Base-by-base conservation (phyloP, 2,113 vertebrate genomes). In the Corynorhinus townsendii region DNA sequence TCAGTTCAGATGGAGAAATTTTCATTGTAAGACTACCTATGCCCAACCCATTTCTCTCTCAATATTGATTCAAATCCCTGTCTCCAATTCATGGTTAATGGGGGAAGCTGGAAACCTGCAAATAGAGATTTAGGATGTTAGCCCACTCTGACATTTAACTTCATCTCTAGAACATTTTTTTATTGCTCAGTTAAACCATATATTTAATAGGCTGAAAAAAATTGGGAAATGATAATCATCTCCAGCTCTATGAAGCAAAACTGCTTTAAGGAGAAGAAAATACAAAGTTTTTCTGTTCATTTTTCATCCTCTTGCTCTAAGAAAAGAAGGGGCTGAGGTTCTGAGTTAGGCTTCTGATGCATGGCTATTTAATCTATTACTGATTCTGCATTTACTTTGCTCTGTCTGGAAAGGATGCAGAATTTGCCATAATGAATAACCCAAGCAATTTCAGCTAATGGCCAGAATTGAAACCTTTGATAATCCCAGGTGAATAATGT, bases 401-500 rank as follows among this genome's bases (percentile, higher is more conserved):
- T 97, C 84, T 69, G 95, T 96, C 96, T 77, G 93, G 90, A 82
- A 96, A 95, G 86, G 45, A 98, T 97, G 93, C 95, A 88, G 94
- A 95, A 96, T 97, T 93, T 87, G 90, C 93, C 96, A 96, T 98
- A 97, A 98, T 97, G 97, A 98, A 98, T 87, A 97, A 98, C 95
- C 96, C 22, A 45, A 97, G 97, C 97, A 95, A 96, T 98, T 95
- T 80, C 96, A 94, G 95, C 97, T 98, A 97, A 98, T 98, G 98
- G 97, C 96, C 97, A 81, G 95, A 96, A 97, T 97, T 98, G 96
- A 96, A 96, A 93, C 97, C 97, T 89, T 72, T 79, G 97, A 95
- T 97, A 97, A 86, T 98, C 98, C 97, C 98, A 98, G 96, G 98
- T 98, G 98, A 98, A 96, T 97, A 97, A 98, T 98, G 89, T 97